Evolutionary conservation across 2,888 invertebrate genomes (phyloP).

Genomic region (Dynastes grantii): DNA sequence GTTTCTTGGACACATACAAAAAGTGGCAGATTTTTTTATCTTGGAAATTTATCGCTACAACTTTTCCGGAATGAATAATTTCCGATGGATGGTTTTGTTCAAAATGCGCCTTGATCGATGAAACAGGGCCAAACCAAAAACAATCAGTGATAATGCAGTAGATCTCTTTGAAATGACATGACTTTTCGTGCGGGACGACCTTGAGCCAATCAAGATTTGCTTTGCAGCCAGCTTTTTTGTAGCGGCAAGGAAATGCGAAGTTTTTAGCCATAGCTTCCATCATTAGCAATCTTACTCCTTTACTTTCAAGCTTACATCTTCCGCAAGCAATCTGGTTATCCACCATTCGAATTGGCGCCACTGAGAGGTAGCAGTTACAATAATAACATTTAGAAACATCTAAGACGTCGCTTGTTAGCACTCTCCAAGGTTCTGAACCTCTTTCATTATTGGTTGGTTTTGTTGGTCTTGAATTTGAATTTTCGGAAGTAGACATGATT

Average conservation of each 20-base stretch:
- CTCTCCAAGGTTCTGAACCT: no score
- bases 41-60: conserved; percentile 8
- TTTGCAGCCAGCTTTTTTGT: conserved; percentile 15
- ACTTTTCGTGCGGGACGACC: conserved; percentile 34
- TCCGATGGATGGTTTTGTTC: conserved; percentile 25
- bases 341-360: conserved; percentile 40
- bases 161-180: conserved; percentile 35
- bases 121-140: conserved; percentile 30
- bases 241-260: conserved; percentile 42
- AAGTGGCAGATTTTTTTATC: conserved; percentile 32
- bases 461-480: no score
- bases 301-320: conserved; percentile 19
- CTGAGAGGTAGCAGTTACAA: conserved; percentile 42
- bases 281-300: conserved; percentile 28
- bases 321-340: conserved; percentile 38
- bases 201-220: conserved; percentile 4
- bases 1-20: conserved; percentile 32
- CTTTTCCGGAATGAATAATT: conserved; percentile 30
- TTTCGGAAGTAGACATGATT: no score
- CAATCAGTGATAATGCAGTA: conserved; percentile 23
- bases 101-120: conserved; percentile 32
- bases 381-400: conserved; percentile 31
- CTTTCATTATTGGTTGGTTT: no score
- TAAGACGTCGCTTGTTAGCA: conserved; percentile 22
- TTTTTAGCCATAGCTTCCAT: conserved; percentile 34